Base-by-base conservation (phyloP, 92 coral and sea anemone genomes). In the Parazoanthus darwini region DNA sequence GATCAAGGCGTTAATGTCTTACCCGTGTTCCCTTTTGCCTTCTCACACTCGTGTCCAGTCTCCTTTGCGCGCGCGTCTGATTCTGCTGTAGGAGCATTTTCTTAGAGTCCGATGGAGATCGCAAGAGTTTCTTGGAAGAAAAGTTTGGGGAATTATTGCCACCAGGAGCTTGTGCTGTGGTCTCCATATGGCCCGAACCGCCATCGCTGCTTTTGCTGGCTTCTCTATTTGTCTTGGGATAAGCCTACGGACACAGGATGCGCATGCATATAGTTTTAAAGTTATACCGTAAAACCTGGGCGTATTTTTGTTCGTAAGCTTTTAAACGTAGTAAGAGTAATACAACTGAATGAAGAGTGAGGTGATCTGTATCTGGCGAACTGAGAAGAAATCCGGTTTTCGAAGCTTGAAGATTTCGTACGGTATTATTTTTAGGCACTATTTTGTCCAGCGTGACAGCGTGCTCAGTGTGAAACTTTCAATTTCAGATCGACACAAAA, bases 11-110 rank as follows among this genome's bases (percentile, higher is more conserved):
- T 81, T 16, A 43, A 58, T 10, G 29, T 58, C 87, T 84, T 15
- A 84, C 87, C 87, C 29, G 74, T 8, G 79, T 70, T 84, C 25
- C 67, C 74, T 71, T 84, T 33, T 84, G 66, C 38, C 39, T 84
- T 73, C 22, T 44, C 48, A 4, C 87, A 33, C 18, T 71, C 11
- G 79, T 18, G 43, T 84, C 65, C 59, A 54, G 59, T 84, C 54
- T 84, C 87, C 44, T 70, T 6, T 36, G 65, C 26, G 63, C 43
- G 25, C 26, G 78, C 42, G 23, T 20, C 77, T 46, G 87, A 33
- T 84, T 84, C 78, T 70, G 79, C 46, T 84, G 87, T 16, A 70
- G 37, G 29, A 68, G 78, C 25, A 46, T 46, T 84, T 54, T 84
- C 65, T 44, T 71, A 8, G 78, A 46, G 11, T 23, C 63, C 70